Conservation (phyloP, 1,140 invertebrate genomes). For the Aphaenogaster rudis region DNA sequence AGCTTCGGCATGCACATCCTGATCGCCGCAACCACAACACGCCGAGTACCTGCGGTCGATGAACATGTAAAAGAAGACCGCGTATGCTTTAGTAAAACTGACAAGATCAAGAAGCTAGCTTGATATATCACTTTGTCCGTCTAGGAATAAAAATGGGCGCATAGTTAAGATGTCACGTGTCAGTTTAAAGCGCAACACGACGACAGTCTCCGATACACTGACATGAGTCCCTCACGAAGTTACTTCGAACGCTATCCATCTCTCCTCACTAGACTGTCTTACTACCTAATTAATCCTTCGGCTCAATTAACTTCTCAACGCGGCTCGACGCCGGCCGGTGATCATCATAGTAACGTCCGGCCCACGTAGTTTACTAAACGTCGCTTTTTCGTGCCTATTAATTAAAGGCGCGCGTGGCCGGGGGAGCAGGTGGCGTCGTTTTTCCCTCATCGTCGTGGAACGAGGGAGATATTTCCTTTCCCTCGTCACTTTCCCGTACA, state of each 20-base stretch:
- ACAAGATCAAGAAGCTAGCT: constrained; percentile 49
- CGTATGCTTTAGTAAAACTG: constrained; percentile 34
- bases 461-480: constrained; percentile 37
- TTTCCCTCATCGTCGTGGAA: constrained; percentile 57
- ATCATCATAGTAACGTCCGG: constrained; percentile 42
- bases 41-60: constrained; percentile 3
- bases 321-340: constrained; percentile 43
- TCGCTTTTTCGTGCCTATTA: constrained; percentile 71
- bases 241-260: constrained; percentile 56
- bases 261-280: constrained; percentile 29
- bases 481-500: constrained; percentile 20
- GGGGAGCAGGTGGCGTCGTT: constrained; percentile 55
- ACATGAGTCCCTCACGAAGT: constrained; percentile 20
- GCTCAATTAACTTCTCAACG: constrained; percentile 58
- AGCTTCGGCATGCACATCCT: constrained; percentile 1
- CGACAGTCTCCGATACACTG: constrained; percentile 62
- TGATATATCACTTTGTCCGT: constrained; percentile 57
- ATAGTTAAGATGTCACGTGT: constrained; percentile 65
- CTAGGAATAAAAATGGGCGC: constrained; percentile 48
- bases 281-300: constrained; percentile 69
- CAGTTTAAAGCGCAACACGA: constrained; percentile 40
- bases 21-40: constrained; percentile 44
- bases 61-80: constrained; percentile 22
- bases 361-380: constrained; percentile 63
- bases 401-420: constrained; percentile 53